Percentiles rank a stretch among this genome's conserved stretches.
phyloP scores from a whole-genome alignment of 92 coral and sea anemone species.

The Paramuricea clavata region DNA sequence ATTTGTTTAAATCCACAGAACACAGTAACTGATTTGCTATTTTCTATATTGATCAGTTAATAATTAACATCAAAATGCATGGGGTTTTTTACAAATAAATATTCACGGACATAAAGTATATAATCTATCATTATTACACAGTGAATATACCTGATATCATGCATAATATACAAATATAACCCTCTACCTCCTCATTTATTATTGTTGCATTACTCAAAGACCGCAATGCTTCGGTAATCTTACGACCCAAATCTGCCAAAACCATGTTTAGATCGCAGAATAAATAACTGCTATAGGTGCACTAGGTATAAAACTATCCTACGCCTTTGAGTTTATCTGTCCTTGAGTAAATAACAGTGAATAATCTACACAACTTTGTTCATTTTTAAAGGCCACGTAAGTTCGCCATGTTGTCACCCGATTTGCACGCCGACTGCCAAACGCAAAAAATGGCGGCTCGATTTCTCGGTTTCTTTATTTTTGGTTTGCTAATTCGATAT shows the following conservation, averaged over 20 bases:
- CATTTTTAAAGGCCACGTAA: background rate
- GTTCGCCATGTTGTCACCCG: background rate
- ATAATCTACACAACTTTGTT: background rate
- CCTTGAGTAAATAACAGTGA: background rate
- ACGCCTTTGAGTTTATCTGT: background rate
- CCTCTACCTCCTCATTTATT: conserved; percentile 93
- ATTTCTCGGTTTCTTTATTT: background rate
- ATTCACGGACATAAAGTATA: background rate
- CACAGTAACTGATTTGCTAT: too few relatives aligned
- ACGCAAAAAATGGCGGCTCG: background rate
- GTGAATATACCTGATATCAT: background rate
- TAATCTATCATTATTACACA: background rate
- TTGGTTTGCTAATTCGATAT: too few relatives aligned
- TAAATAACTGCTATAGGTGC: background rate
- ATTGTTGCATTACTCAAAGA: conserved; percentile 97
- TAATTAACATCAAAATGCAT: too few relatives aligned
- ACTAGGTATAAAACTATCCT: background rate
- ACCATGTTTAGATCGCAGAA: conserved; percentile 78
- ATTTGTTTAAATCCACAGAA: too few relatives aligned
- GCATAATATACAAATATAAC: background rate
- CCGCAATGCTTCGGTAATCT: conserved; percentile 95
- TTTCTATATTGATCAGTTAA: too few relatives aligned
- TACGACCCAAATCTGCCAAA: conserved; percentile 98
- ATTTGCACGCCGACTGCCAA: background rate
- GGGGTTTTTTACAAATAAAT: too few relatives aligned